Percentiles rank a stretch among this genome's conserved stretches.
Conservation (phyloP, 2,888 invertebrate species). For the Drosophila paracracens region DNA sequence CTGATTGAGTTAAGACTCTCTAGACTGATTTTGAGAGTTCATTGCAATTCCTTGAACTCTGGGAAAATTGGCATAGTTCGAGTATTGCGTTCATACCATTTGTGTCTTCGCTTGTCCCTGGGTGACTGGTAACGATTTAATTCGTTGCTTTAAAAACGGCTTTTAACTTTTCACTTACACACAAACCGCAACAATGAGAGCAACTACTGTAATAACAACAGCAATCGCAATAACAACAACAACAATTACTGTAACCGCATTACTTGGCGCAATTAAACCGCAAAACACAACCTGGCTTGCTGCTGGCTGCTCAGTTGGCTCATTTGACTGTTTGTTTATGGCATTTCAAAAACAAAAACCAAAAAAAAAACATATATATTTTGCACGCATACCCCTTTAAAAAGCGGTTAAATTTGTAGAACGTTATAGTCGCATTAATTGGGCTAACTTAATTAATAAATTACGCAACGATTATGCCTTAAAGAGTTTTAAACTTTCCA, state of each 20-base stretch:
- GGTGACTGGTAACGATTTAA: constrained; percentile 65
- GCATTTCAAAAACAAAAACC: constrained; percentile 36
- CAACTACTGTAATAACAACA: constrained; percentile 39
- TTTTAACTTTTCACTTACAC: constrained; percentile 68
- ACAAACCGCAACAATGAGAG: constrained; percentile 74
- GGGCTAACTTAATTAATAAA: constrained; percentile 56
- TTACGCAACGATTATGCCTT: constrained; percentile 53
- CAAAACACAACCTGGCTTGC: constrained; percentile 53
- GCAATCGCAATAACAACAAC: constrained; percentile 25
- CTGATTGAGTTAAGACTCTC: background rate
- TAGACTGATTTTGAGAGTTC: constrained; percentile 15
- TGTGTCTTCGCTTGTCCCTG: constrained; percentile 13
- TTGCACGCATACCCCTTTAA: constrained; percentile 19
- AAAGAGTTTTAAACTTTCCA: constrained; percentile 1
- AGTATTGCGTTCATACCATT: constrained; percentile 2
- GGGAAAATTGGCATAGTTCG: background rate
- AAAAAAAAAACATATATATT: constrained; percentile 8
- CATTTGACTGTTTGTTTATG: constrained; percentile 33
- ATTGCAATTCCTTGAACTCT: constrained; percentile 41
- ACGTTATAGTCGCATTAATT: constrained; percentile 46
- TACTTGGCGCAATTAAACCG: constrained; percentile 78
- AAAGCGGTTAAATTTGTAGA: constrained; percentile 43
- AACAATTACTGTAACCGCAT: constrained; percentile 61
- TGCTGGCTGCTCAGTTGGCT: constrained; percentile 18
- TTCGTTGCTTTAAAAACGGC: constrained; percentile 59